Conservation (phyloP, 2,888 invertebrate genomes). For the Eucera pruinosa region DNA sequence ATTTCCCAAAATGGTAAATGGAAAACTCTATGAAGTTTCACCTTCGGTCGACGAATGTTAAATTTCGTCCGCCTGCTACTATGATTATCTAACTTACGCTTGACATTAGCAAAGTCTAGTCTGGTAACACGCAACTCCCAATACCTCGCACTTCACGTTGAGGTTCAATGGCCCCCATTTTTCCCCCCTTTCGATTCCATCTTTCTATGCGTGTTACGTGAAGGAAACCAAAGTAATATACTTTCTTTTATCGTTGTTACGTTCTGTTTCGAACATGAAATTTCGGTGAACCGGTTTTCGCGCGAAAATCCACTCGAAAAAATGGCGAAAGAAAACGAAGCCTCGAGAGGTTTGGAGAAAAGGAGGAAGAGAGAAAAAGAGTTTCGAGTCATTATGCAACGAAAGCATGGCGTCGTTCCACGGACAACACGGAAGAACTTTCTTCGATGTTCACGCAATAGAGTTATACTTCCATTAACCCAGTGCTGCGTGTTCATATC, state of each 20-base stretch:
- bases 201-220: slow-evolving; percentile 1
- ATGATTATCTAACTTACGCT: neutral
- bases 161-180: slow-evolving; percentile 6
- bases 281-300: slow-evolving; percentile 15
- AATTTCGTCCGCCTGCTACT: neutral
- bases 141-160: neutral
- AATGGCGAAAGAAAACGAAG: slow-evolving; percentile 6
- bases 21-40: too few species aligned
- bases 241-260: slow-evolving; percentile 1
- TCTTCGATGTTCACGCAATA: slow-evolving; percentile 73
- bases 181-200: neutral
- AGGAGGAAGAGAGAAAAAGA: slow-evolving; percentile 21
- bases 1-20: neutral
- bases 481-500: neutral
- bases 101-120: neutral
- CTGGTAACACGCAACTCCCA: too few species aligned
- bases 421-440: slow-evolving; percentile 77
- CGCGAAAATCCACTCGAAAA: neutral
- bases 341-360: neutral
- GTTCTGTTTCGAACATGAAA: neutral
- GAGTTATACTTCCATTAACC: slow-evolving; percentile 46
- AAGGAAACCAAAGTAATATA: neutral
- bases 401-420: slow-evolving; percentile 24
- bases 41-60: neutral
- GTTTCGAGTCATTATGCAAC: slow-evolving; percentile 66